Percentiles rank a stretch among this genome's conserved stretches.
Conservation (phyloP, 1,140 invertebrate species). For the Calephelis nemesis region DNA sequence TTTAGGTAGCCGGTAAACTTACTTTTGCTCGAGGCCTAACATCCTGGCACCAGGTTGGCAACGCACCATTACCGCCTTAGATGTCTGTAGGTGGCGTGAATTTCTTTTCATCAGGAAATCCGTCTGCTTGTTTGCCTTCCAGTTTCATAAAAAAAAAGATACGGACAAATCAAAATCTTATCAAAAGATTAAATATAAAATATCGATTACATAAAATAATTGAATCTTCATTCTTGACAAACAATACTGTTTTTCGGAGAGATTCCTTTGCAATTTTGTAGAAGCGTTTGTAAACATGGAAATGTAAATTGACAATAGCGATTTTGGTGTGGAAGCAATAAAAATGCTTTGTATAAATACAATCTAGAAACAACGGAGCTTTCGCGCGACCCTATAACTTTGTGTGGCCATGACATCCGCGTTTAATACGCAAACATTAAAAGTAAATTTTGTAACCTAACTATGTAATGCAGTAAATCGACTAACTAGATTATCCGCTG, state of each 20-base stretch:
- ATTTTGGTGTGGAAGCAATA: conserved; percentile 34
- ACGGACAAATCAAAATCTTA: too few species aligned
- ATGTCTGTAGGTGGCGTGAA: too few species aligned
- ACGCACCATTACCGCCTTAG: too few species aligned
- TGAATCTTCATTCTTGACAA: conserved; percentile 5
- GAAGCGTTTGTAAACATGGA: conserved; percentile 17
- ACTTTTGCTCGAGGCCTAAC: too few species aligned
- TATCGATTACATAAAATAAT: conserved; percentile 5
- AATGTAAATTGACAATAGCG: conserved; percentile 36
- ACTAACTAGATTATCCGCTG: too few species aligned
- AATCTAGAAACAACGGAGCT: conserved; percentile 23
- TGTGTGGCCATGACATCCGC: conserved; percentile 13
- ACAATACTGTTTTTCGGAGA: conserved; percentile 10
- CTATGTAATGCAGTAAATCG: neutral
- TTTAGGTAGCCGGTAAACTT: too few species aligned
- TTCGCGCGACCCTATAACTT: conserved; percentile 15
- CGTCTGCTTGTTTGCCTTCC: too few species aligned
- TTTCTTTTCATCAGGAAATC: too few species aligned
- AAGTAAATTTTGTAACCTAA: neutral
- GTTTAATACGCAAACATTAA: neutral
- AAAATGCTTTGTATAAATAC: conserved; percentile 35
- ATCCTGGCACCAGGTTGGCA: too few species aligned
- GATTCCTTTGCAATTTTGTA: conserved; percentile 12
- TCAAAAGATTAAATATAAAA: too few species aligned
- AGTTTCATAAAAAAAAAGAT: too few species aligned